Conservation (phyloP, 2,888 invertebrate species). For the Cosmopolites sordidus region DNA sequence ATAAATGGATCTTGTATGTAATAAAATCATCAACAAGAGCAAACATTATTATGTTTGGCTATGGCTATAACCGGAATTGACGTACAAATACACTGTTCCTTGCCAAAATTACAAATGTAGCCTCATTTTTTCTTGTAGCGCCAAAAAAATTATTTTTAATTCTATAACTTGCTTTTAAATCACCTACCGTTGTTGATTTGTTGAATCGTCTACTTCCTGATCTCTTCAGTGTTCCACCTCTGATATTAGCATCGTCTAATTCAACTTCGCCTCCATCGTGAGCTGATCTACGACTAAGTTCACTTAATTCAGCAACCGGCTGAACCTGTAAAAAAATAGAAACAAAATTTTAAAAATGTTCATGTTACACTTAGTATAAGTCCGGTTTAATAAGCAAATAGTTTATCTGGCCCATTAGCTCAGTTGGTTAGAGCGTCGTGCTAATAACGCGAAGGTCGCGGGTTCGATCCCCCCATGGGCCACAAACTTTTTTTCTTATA, state of each 20-base stretch:
- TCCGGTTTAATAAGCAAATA: too few relatives aligned
- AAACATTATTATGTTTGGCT: too few relatives aligned
- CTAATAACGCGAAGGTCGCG: slow-evolving; percentile 73
- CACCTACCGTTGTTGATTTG: slow-evolving; percentile 58
- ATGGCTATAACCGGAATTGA: too few relatives aligned
- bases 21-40: too few relatives aligned
- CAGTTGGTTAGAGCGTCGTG: slow-evolving; percentile 73
- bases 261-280: slow-evolving; percentile 65
- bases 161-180: too few relatives aligned
- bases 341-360: too few relatives aligned
- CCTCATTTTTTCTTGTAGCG: too few relatives aligned
- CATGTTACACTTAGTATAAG: too few relatives aligned
- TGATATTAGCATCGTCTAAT: slow-evolving; percentile 62
- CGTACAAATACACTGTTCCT: too few relatives aligned
- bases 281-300: slow-evolving; percentile 74
- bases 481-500: slow-evolving; percentile 38
- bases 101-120: too few relatives aligned
- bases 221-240: slow-evolving; percentile 74
- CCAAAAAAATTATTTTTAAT: too few relatives aligned
- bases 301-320: slow-evolving; percentile 88
- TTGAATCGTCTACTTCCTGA: slow-evolving; percentile 78
- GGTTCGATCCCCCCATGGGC: slow-evolving; percentile 72
- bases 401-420: slow-evolving; percentile 60
- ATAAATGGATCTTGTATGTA: too few relatives aligned
- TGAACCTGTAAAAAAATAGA: slow-evolving; percentile 65